A percentile compares a stretch with the other conserved stretches of the same genome.
These are phyloP conservation scores for Homarus americanus DNA, from an alignment of 1,140 invertebrate species.

Conservation along the genomic window DNA sequence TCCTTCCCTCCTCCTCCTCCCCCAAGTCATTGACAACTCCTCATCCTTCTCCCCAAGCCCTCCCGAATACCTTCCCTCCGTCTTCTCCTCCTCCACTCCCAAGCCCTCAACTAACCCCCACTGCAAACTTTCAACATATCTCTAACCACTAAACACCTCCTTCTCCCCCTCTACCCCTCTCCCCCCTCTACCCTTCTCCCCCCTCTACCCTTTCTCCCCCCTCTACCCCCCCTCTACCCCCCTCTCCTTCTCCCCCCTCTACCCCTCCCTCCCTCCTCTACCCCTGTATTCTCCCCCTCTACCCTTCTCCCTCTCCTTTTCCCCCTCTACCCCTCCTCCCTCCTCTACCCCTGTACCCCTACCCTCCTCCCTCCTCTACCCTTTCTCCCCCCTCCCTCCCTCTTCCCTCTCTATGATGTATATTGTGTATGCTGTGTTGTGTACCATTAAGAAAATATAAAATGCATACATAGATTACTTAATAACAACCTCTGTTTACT, in stretches of 20 bases:
- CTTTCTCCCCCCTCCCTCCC: background rate
- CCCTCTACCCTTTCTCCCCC: background rate
- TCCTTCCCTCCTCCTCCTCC: no score
- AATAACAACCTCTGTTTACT: no score
- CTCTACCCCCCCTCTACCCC: background rate
- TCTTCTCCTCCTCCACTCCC: background rate
- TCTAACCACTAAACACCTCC: no score
- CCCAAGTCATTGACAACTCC: no score
- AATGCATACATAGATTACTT: no score
- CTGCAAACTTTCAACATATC: no score
- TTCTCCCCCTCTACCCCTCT: slow-evolving; percentile 18
- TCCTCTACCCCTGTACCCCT: background rate
- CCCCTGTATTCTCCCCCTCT: background rate
- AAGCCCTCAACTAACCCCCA: no score
- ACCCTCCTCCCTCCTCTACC: no score
- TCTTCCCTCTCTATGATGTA: background rate
- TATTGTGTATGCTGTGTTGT: no score
- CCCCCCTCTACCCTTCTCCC: slow-evolving; percentile 1
- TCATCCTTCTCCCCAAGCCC: no score
- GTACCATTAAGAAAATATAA: no score
- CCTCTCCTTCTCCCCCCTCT: background rate
- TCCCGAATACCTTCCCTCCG: slow-evolving; percentile 14
- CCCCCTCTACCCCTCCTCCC: background rate
- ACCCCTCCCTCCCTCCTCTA: background rate
- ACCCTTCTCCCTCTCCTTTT: background rate